Percentiles rank a stretch among this genome's conserved stretches.
Evolutionary conservation across 2,113 vertebrate species (phyloP).

Genomic region (Hypomesus transpacificus): DNA sequence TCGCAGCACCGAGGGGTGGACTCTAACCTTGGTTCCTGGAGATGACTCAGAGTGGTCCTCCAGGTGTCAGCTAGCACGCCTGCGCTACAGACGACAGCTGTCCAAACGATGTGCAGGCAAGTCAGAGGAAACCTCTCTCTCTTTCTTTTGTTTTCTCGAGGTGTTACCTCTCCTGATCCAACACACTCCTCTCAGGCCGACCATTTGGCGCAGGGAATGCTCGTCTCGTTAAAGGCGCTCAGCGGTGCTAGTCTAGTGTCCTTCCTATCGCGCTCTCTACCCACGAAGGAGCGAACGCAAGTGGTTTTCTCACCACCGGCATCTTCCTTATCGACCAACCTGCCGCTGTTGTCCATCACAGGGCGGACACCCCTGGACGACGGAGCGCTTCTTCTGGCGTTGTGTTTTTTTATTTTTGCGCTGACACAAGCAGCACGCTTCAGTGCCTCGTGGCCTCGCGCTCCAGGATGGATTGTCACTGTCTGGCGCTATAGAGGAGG

Average conservation of each 20-base stretch:
- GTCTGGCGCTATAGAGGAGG: slow-evolving; percentile 9
- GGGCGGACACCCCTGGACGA: slow-evolving; percentile 12
- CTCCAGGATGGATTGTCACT: slow-evolving; percentile 44
- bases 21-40: no score
- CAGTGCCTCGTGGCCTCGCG: slow-evolving; percentile 45
- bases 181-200: slow-evolving; percentile 48
- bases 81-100: slow-evolving; percentile 65
- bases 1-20: neutral
- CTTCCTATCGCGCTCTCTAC: no score
- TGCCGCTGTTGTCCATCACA: no score
- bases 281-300: no score
- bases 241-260: no score
- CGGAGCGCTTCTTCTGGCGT: neutral
- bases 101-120: slow-evolving; percentile 58
- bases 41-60: slow-evolving; percentile 39
- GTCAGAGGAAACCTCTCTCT: slow-evolving; percentile 47
- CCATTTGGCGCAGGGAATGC: slow-evolving; percentile 55
- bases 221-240: slow-evolving; percentile 6
- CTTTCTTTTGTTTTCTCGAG: slow-evolving; percentile 56
- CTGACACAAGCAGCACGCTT: slow-evolving; percentile 60
- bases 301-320: neutral
- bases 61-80: slow-evolving; percentile 60
- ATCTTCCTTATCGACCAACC: neutral
- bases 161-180: slow-evolving; percentile 58
- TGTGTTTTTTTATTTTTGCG: slow-evolving; percentile 40